phyloP scores from a whole-genome alignment of 2,113 vertebrate species.

The Puntigrus tetrazona region DNA sequence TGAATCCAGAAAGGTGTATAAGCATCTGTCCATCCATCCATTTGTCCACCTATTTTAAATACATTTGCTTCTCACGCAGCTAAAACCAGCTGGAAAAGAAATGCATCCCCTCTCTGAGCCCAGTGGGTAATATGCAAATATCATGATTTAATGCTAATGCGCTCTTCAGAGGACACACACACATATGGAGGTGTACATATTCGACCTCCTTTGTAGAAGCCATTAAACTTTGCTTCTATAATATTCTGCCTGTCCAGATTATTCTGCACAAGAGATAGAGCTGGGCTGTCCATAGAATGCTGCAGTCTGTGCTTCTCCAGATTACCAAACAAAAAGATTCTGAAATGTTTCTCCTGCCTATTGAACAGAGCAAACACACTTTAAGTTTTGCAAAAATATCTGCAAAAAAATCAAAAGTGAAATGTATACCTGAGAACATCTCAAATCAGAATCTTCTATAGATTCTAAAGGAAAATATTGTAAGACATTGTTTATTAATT shows the following conservation, averaged over 20 bases:
- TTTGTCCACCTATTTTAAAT: background rate
- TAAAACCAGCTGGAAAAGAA: background rate
- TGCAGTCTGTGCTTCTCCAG: background rate
- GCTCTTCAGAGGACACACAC: background rate
- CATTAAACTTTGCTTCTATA: background rate
- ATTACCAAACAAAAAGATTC: background rate
- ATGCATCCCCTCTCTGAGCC: background rate
- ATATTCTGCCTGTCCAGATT: background rate
- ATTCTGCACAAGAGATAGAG: background rate
- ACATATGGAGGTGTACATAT: background rate
- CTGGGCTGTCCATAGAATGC: background rate
- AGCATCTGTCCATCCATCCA: too few relatives aligned
- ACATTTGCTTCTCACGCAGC: background rate
- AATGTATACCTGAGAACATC: background rate
- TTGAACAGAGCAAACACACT: too few relatives aligned
- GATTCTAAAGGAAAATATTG: background rate
- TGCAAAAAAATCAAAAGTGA: background rate
- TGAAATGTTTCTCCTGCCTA: background rate
- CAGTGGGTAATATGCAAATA: background rate
- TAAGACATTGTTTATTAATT: background rate
- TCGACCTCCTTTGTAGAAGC: conserved; percentile 13
- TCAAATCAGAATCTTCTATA: background rate
- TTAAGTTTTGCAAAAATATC: background rate
- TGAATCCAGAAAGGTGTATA: background rate
- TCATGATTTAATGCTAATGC: background rate